Evolutionary conservation across 2,113 vertebrate genomes (phyloP).

Genomic region (Tricholaema leucomelas): DNA sequence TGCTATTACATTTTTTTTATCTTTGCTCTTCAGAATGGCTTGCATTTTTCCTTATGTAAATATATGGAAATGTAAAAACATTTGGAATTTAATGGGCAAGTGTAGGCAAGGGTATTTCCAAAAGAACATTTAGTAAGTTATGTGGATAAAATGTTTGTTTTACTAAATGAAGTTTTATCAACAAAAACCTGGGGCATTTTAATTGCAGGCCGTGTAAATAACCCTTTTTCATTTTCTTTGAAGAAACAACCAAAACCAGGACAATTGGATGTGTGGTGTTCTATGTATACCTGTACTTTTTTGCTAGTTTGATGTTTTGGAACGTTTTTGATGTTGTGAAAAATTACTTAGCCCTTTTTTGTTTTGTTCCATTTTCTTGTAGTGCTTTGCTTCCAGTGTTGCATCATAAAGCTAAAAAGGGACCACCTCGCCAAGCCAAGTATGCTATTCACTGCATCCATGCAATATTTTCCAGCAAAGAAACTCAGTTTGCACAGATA

Average conservation of each 20-base stretch:
- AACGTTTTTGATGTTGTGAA: neutral
- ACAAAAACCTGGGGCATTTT: rapidly evolving
- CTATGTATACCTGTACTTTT: neutral
- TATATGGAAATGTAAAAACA: neutral
- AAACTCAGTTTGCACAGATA: conserved; percentile 98
- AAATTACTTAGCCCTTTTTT: neutral
- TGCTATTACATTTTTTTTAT: neutral
- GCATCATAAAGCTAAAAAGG: conserved; percentile 97
- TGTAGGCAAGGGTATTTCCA: neutral
- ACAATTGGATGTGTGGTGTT: neutral
- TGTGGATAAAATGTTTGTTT: neutral
- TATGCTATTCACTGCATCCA: conserved; percentile 98
- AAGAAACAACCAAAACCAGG: neutral
- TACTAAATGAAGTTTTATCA: neutral
- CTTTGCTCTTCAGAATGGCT: neutral
- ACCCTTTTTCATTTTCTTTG: neutral
- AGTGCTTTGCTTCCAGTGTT: conserved; percentile 95
- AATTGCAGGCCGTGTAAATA: neutral
- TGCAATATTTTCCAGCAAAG: conserved; percentile 97
- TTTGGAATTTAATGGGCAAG: neutral
- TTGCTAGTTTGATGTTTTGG: neutral
- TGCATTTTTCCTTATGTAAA: neutral
- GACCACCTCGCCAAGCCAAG: conserved; percentile 94
- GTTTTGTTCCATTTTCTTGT: conserved; percentile 10
- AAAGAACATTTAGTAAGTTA: neutral